Evolutionary conservation across 30 jellyfish, hydroid and myxozoan genomes (phyloP).

Genomic region (Hydractinia symbiolongicarpus): DNA sequence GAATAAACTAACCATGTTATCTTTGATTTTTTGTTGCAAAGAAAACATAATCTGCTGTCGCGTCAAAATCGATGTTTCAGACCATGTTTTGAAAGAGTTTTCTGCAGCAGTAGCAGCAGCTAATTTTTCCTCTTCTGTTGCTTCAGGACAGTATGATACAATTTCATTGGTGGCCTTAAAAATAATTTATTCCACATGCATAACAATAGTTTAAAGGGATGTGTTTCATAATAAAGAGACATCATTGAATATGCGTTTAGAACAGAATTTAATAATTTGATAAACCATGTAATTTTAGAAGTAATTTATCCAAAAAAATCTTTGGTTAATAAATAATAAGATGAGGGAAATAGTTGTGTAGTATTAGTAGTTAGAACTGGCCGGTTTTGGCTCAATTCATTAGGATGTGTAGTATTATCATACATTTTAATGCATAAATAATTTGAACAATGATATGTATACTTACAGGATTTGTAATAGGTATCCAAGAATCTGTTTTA

Average conservation of each 20-base stretch:
- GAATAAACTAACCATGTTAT: conserved; percentile 60
- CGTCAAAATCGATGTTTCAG: conserved; percentile 68
- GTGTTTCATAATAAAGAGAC: neutral
- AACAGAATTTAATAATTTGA: too few species aligned
- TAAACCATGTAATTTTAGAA: neutral
- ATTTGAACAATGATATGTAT: too few species aligned
- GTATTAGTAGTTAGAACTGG: too few species aligned
- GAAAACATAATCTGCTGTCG: conserved; percentile 91
- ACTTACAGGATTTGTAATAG: conserved; percentile 83
- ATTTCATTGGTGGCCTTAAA: conserved; percentile 90
- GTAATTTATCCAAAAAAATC: too few species aligned
- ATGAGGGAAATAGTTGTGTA: too few species aligned
- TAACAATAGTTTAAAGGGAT: neutral
- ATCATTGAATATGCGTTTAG: neutral
- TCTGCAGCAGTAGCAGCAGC: conserved; percentile 90
- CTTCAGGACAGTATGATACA: conserved; percentile 74
- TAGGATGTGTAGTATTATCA: too few species aligned
- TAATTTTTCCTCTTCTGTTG: conserved; percentile 75
- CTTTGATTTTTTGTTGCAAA: conserved; percentile 74
- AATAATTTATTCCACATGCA: neutral
- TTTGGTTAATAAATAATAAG: too few species aligned
- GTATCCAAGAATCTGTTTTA: conserved; percentile 79
- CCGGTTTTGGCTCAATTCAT: too few species aligned
- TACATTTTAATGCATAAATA: too few species aligned
- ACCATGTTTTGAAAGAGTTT: conserved; percentile 70